Evolutionary conservation across 2,113 vertebrate species (phyloP).

Genomic region (Nicator chloris): DNA sequence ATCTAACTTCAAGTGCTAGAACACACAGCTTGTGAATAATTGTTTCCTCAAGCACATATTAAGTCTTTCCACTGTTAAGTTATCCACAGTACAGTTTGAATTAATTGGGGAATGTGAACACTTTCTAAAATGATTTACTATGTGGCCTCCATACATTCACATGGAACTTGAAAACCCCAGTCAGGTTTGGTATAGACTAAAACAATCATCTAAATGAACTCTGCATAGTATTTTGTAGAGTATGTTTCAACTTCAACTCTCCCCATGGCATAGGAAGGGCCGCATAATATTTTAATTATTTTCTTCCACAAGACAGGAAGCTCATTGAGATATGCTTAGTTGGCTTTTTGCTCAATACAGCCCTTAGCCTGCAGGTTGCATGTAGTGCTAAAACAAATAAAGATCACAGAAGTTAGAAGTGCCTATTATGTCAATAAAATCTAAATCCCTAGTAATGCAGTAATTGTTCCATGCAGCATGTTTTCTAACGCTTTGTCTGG

Average conservation of each 20-base stretch:
- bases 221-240: background rate
- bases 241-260: conserved; percentile 8
- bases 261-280: conserved; percentile 28
- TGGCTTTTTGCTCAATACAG: conserved; percentile 45
- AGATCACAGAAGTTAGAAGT: conserved; percentile 59
- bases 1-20: conserved; percentile 11
- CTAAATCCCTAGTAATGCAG: conserved; percentile 58
- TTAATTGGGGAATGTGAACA: background rate
- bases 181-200: background rate
- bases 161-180: background rate
- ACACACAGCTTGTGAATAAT: background rate
- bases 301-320: conserved; percentile 55
- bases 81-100: background rate
- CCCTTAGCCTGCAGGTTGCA: conserved; percentile 53
- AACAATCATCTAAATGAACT: background rate
- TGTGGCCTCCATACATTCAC: background rate
- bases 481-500: conserved; percentile 58
- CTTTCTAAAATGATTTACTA: background rate
- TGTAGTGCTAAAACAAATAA: conserved; percentile 59
- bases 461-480: conserved; percentile 62
- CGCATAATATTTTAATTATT: conserved; percentile 25
- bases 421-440: conserved; percentile 66
- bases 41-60: background rate
- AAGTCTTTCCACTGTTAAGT: background rate
- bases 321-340: conserved; percentile 41